These are phyloP conservation scores for Cerceris rybyensis DNA, from an alignment of 2,888 invertebrate species.

Conservation along the genomic window DNA sequence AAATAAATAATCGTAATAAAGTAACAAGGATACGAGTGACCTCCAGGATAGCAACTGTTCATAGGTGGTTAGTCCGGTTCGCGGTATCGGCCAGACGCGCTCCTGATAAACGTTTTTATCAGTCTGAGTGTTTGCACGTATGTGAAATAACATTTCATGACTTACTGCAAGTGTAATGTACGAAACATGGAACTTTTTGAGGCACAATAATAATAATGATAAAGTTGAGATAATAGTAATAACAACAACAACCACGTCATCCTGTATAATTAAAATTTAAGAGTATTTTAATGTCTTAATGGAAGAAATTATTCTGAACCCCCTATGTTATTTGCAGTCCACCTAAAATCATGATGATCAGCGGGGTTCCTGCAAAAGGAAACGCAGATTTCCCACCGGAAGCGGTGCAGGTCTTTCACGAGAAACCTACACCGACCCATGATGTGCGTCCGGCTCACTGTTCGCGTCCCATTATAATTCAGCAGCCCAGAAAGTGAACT, in stretches of 20 bases:
- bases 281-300: too few species aligned
- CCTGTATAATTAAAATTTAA: too few species aligned
- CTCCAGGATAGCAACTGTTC: conserved; percentile 8
- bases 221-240: background rate
- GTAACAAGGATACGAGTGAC: background rate
- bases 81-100: conserved; percentile 19
- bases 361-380: conserved; percentile 91
- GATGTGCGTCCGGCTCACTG: conserved; percentile 83
- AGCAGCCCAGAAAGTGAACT: conserved; percentile 93
- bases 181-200: background rate
- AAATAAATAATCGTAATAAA: conserved; percentile 6
- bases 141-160: conserved; percentile 19
- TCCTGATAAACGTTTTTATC: conserved; percentile 35
- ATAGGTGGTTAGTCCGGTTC: conserved; percentile 1
- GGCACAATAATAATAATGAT: background rate
- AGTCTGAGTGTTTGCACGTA: conserved; percentile 6
- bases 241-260: background rate
- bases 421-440: conserved; percentile 88
- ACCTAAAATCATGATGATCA: conserved; percentile 88
- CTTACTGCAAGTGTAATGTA: background rate
- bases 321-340: conserved; percentile 83
- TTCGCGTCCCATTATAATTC: conserved; percentile 88
- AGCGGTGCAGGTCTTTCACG: conserved; percentile 92
- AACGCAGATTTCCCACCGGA: conserved; percentile 95
- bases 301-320: background rate